A percentile compares a stretch with the other conserved stretches of the same genome.
Conservation (phyloP, 2,797 vertebrate species). For the Bucorvus abyssinicus region DNA sequence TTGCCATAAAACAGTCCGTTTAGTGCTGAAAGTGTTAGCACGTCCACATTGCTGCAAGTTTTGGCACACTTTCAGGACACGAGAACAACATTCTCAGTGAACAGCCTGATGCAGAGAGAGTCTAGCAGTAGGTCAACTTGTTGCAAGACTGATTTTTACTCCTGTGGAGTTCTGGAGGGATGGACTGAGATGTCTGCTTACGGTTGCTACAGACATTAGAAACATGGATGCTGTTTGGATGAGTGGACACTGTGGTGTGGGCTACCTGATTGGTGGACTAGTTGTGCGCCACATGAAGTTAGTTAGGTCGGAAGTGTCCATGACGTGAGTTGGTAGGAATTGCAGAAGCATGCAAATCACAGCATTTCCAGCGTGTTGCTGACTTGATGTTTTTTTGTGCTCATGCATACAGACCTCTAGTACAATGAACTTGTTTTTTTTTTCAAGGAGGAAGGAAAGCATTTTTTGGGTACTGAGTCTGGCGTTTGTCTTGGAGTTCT, state of each 20-base stretch:
- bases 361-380: accelerated
- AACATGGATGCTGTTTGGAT: neutral
- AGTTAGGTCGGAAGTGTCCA: neutral
- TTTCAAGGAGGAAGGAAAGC: neutral
- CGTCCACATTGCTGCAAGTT: neutral
- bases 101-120: neutral
- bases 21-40: neutral
- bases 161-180: neutral
- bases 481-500: slow-evolving; percentile 4
- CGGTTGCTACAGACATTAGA: neutral
- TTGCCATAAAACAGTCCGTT: neutral
- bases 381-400: neutral
- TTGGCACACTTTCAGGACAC: neutral
- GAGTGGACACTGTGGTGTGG: accelerated
- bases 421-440: neutral
- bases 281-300: neutral
- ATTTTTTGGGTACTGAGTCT: neutral
- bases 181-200: neutral
- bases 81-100: neutral
- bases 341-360: neutral
- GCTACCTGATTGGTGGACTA: accelerated
- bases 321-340: neutral
- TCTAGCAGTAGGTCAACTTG: neutral
- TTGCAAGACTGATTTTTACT: neutral
- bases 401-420: neutral